phyloP scores from a whole-genome alignment of 2,113 vertebrate genomes.

The Neomonachus schauinslandi region DNA sequence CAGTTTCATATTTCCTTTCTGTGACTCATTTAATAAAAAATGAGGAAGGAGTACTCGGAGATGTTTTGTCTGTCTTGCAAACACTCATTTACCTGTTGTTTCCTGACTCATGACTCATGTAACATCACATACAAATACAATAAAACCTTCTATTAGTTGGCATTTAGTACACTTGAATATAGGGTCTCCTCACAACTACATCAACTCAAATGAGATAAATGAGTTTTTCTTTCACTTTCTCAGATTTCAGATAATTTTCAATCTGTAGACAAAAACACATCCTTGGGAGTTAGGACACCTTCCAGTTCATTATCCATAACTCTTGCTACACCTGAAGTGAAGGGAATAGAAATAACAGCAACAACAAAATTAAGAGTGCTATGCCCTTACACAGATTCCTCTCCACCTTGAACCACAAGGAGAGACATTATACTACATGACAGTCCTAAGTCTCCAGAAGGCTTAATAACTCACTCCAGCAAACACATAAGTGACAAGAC shows the following conservation, averaged over 20 bases:
- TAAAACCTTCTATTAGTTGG: slow-evolving; percentile 52
- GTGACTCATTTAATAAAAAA: slow-evolving; percentile 78
- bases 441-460: neutral
- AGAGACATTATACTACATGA: neutral
- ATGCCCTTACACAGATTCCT: neutral
- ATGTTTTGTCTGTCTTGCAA: slow-evolving; percentile 66
- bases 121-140: slow-evolving; percentile 74
- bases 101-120: slow-evolving; percentile 81
- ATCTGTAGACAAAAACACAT: neutral
- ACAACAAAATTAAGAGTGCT: neutral
- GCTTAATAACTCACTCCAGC: neutral
- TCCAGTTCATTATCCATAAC: neutral
- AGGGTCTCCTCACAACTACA: neutral
- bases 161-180: slow-evolving; percentile 17
- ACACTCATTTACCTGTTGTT: slow-evolving; percentile 64
- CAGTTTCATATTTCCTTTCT: slow-evolving; percentile 62
- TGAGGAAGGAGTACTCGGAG: slow-evolving; percentile 56
- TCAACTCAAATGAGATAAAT: neutral
- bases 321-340: neutral
- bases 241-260: neutral
- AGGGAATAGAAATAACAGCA: neutral
- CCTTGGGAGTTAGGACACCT: neutral
- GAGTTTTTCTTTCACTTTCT: neutral
- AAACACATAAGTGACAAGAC: neutral
- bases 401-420: neutral